Evolutionary conservation across 2,888 invertebrate genomes (phyloP).

Genomic region (Standfussiana lucernea): DNA sequence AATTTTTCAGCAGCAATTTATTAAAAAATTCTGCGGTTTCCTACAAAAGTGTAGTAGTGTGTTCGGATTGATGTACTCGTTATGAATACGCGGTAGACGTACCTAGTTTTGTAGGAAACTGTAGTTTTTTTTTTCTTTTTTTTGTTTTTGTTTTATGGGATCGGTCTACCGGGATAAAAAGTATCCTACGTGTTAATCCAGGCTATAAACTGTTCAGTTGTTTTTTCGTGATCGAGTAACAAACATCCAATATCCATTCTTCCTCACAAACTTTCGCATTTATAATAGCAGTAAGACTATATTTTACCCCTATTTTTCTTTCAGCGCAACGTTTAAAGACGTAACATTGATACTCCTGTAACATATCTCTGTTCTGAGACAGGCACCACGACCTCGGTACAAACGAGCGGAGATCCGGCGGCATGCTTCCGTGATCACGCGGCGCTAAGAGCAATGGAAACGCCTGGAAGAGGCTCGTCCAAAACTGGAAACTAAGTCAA

Average conservation of each 20-base stretch:
- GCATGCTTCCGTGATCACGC: constrained; percentile 49
- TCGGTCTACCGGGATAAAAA: too few species aligned
- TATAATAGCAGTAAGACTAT: neutral
- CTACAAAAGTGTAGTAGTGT: too few species aligned
- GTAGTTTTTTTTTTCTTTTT: too few species aligned
- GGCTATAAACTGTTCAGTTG: neutral
- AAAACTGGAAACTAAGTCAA: neutral
- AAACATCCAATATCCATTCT: too few species aligned
- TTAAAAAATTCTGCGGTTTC: too few species aligned
- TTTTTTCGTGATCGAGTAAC: neutral
- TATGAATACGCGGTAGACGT: too few species aligned
- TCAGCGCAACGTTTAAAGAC: neutral
- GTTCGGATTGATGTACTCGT: too few species aligned
- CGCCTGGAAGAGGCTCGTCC: constrained; percentile 28
- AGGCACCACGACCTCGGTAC: constrained; percentile 50
- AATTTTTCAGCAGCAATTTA: too few species aligned
- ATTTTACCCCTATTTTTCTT: neutral
- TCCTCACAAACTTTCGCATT: neutral
- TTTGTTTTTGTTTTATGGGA: too few species aligned
- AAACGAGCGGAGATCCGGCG: constrained; percentile 59
- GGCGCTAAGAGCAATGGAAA: neutral
- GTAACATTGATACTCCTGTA: constrained; percentile 31
- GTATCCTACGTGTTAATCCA: too few species aligned
- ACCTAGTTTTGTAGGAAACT: too few species aligned
- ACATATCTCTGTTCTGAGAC: constrained; percentile 26